Conservation (phyloP, 2,888 invertebrate genomes). For the Hydroisotoma schaefferi region DNA sequence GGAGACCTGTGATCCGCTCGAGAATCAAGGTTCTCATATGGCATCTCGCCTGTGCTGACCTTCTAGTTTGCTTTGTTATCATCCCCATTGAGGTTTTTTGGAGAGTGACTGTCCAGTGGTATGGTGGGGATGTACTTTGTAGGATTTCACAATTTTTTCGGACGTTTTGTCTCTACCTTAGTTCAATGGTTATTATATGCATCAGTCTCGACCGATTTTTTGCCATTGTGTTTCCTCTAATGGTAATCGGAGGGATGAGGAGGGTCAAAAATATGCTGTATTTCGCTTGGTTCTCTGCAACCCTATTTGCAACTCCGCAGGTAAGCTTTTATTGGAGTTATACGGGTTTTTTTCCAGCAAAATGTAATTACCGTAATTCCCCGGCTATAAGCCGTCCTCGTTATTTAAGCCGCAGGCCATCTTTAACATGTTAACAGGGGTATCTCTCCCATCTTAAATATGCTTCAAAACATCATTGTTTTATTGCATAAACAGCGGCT, state of each 20-base stretch:
- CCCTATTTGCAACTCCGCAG: constrained; percentile 68
- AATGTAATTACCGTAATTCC: too few relatives aligned
- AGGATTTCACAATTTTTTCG: constrained; percentile 69
- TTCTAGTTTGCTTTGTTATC: constrained; percentile 74
- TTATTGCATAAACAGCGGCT: too few relatives aligned
- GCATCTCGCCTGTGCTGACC: constrained; percentile 72
- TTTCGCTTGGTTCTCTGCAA: constrained; percentile 65
- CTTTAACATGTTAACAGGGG: too few relatives aligned
- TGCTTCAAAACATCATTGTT: too few relatives aligned
- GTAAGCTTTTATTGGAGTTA: too few relatives aligned
- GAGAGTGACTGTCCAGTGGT: constrained; percentile 72
- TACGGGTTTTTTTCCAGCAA: too few relatives aligned
- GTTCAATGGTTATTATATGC: constrained; percentile 71
- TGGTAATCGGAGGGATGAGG: constrained; percentile 63
- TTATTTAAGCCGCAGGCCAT: too few relatives aligned
- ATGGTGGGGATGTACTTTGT: constrained; percentile 70
- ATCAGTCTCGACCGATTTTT: constrained; percentile 75
- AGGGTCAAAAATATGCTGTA: constrained; percentile 68
- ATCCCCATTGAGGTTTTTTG: constrained; percentile 61
- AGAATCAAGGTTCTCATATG: constrained; percentile 65
- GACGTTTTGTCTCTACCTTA: constrained; percentile 72
- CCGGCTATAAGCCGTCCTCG: too few relatives aligned
- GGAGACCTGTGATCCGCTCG: constrained; percentile 62
- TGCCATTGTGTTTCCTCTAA: constrained; percentile 66
- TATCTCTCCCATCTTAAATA: too few relatives aligned